A percentile compares a stretch with the other conserved stretches of the same genome.
phyloP scores from a whole-genome alignment of 2,888 invertebrate genomes.

The Ennomos fuscantarius region DNA sequence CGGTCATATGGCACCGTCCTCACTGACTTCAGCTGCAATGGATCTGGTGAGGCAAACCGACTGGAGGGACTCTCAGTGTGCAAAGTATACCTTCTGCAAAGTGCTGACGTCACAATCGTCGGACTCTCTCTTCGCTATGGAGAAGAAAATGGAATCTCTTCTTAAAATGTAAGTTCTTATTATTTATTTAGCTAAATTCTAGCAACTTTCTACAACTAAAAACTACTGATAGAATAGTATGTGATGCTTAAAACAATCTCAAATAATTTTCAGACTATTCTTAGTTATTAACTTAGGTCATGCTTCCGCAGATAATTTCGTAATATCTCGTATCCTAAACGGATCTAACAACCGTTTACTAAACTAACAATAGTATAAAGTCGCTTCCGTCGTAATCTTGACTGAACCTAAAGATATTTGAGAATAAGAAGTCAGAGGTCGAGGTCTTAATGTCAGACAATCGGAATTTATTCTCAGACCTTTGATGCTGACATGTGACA shows the following conservation, averaged over 20 bases:
- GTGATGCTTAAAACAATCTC: too few relatives aligned
- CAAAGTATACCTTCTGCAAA: conserved; percentile 91
- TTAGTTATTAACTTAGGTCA: background rate
- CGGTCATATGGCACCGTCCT: conserved; percentile 52
- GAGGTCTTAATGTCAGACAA: conserved; percentile 20
- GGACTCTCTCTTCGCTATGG: conserved; percentile 90
- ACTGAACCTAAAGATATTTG: conserved; percentile 25
- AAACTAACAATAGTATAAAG: conserved; percentile 12
- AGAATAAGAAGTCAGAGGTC: conserved; percentile 27
- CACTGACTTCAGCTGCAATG: conserved; percentile 73
- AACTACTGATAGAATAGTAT: too few relatives aligned
- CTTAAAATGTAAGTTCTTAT: conserved; percentile 88
- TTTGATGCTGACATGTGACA: conserved; percentile 30
- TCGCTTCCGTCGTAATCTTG: conserved; percentile 32
- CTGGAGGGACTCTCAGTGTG: conserved; percentile 91
- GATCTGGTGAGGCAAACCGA: conserved; percentile 82
- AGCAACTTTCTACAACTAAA: background rate
- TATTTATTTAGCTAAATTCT: conserved; percentile 2
- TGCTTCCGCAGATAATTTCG: conserved; percentile 6
- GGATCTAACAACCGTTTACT: conserved; percentile 13
- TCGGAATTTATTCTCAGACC: conserved; percentile 26
- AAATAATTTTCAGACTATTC: too few relatives aligned
- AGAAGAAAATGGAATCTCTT: conserved; percentile 91
- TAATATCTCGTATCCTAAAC: conserved; percentile 9
- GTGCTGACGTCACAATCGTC: conserved; percentile 88